These are phyloP conservation scores for Amphimallon solstitiale DNA, from an alignment of 2,888 invertebrate species.

Conservation along the genomic window DNA sequence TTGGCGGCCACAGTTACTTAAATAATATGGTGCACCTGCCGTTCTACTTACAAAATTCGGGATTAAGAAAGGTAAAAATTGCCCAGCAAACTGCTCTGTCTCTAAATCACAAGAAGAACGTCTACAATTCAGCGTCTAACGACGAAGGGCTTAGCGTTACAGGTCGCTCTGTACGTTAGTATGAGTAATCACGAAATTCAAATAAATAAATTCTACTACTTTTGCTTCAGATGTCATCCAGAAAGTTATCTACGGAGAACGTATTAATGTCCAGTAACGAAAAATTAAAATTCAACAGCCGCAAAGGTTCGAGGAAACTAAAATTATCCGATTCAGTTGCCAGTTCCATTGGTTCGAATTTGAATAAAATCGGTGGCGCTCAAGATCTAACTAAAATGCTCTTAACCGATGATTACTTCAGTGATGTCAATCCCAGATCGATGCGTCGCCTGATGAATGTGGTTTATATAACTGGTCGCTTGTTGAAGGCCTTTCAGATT, in stretches of 20 bases:
- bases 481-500: slow-evolving; percentile 97
- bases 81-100: slow-evolving; percentile 82
- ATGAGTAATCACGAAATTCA: neutral
- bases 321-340: slow-evolving; percentile 90
- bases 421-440: slow-evolving; percentile 97
- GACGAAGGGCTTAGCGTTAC: slow-evolving; percentile 63
- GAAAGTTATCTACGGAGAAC: slow-evolving; percentile 82
- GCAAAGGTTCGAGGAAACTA: slow-evolving; percentile 76
- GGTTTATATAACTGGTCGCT: slow-evolving; percentile 93
- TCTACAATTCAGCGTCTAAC: slow-evolving; percentile 56
- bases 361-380: slow-evolving; percentile 81
- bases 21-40: slow-evolving; percentile 97
- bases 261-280: slow-evolving; percentile 85
- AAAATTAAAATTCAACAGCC: slow-evolving; percentile 68
- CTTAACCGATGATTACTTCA: slow-evolving; percentile 97
- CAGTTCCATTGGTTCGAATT: slow-evolving; percentile 89
- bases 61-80: slow-evolving; percentile 86
- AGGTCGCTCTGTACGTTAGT: slow-evolving; percentile 63
- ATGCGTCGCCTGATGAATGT: slow-evolving; percentile 98
- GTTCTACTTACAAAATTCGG: slow-evolving; percentile 97
- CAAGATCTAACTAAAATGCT: slow-evolving; percentile 81
- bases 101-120: slow-evolving; percentile 61
- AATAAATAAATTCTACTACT: neutral
- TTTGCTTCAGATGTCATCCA: slow-evolving; percentile 71
- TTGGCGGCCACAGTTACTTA: slow-evolving; percentile 94